Conservation (phyloP, 2,888 invertebrate genomes). For the Dynastes tityus region DNA sequence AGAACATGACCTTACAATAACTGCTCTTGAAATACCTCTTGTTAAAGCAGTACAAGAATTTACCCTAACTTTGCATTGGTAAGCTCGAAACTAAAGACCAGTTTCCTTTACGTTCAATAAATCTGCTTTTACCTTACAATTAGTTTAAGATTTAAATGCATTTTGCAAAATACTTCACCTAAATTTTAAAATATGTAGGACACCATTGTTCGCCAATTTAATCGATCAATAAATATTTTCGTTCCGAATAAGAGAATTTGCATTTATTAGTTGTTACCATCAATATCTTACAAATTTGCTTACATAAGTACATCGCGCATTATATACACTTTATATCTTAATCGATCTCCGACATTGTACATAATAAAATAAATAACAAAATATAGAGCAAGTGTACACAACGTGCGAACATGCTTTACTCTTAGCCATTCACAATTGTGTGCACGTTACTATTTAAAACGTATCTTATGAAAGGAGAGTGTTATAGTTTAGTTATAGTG, state of each 20-base stretch:
- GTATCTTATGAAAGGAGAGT: too few species aligned
- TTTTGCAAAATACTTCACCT: background rate
- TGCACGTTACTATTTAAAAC: too few species aligned
- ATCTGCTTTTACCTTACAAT: too few species aligned
- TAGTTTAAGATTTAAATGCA: too few species aligned
- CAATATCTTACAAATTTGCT: background rate
- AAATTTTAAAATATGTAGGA: slow-evolving; percentile 2
- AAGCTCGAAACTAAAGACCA: too few species aligned
- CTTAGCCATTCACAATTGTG: too few species aligned
- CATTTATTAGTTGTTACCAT: background rate
- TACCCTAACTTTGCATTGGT: too few species aligned
- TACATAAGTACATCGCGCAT: background rate
- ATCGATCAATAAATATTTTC: slow-evolving; percentile 4
- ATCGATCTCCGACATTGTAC: background rate
- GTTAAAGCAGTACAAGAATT: too few species aligned
- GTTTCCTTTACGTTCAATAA: too few species aligned
- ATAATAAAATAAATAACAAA: background rate
- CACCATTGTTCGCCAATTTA: background rate
- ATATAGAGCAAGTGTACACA: slow-evolving; percentile 9
- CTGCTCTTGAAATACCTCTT: too few species aligned
- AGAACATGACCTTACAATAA: too few species aligned
- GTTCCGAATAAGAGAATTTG: background rate
- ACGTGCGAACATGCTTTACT: background rate
- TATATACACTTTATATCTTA: background rate
- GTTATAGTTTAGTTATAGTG: too few species aligned